phyloP scores from a whole-genome alignment of 2,113 vertebrate genomes.

The Alouatta palliata region DNA sequence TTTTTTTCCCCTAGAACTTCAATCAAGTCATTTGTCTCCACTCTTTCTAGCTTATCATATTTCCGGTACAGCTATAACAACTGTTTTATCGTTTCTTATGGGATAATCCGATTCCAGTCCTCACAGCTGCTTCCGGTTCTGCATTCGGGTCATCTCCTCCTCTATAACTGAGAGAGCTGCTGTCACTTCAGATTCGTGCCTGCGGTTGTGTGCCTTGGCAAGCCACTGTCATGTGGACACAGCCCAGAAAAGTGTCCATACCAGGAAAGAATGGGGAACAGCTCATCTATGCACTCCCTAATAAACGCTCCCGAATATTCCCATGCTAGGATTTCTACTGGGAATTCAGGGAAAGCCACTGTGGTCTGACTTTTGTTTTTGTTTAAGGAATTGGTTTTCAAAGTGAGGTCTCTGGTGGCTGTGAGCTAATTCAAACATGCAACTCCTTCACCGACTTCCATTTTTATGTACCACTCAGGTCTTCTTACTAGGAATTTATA shows the following conservation, averaged over 20 bases:
- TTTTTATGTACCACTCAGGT: not conserved
- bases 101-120: not conserved
- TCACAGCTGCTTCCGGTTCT: not conserved
- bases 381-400: not conserved
- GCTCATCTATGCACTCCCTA: not conserved
- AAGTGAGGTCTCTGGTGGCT: not conserved
- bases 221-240: not conserved
- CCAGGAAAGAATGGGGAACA: not conserved
- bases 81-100: not conserved
- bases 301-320: not conserved
- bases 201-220: not conserved
- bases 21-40: not conserved
- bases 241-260: not conserved
- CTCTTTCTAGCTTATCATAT: not conserved
- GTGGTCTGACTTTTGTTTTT: not conserved
- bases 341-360: not conserved
- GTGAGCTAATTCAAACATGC: not conserved
- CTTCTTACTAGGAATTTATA: not conserved
- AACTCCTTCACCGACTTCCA: not conserved
- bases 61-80: not conserved
- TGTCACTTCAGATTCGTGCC: accelerated
- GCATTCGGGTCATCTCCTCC: not conserved
- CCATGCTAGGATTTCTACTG: not conserved
- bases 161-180: no score
- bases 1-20: not conserved